Conservation (phyloP, 2,888 invertebrate species). For the Lithosia quadra region DNA sequence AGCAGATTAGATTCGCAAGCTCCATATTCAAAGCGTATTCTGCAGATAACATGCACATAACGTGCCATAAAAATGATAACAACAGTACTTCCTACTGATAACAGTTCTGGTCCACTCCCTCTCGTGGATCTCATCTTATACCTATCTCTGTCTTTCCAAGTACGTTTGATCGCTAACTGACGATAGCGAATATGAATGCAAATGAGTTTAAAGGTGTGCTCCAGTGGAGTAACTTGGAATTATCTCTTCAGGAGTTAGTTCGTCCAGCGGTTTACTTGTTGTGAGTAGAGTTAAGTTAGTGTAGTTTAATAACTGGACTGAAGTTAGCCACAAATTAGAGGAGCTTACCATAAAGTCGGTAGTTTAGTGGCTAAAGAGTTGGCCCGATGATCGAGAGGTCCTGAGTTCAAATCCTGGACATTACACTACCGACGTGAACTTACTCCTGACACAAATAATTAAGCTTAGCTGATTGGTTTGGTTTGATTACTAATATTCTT, state of each 20-base stretch:
- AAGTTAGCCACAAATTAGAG: not conserved
- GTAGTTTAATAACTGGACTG: not conserved
- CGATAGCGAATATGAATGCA: slow-evolving; percentile 57
- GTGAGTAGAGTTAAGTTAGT: slow-evolving; percentile 17
- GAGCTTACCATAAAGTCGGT: no score
- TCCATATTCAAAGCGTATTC: not conserved
- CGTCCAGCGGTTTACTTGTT: slow-evolving; percentile 30
- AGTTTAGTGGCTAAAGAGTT: no score
- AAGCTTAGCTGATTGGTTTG: no score
- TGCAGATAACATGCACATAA: slow-evolving; percentile 13
- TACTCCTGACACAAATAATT: no score
- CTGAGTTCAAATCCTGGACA: no score
- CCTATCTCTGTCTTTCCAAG: slow-evolving; percentile 29
- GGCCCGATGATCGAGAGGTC: no score
- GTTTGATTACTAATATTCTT: no score
- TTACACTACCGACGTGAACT: no score
- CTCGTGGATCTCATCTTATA: slow-evolving; percentile 19
- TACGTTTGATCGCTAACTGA: slow-evolving; percentile 41
- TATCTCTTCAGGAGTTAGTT: slow-evolving; percentile 51
- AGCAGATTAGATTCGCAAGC: not conserved
- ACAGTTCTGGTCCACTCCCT: slow-evolving; percentile 23
- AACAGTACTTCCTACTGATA: slow-evolving; percentile 37
- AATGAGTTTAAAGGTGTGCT: slow-evolving; percentile 53
- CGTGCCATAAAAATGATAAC: slow-evolving; percentile 20
- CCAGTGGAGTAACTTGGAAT: slow-evolving; percentile 51